Evolutionary conservation across 2,888 invertebrate species (phyloP), one percentile per base, ranked within the genome.

Genomic region (Sminthurinus aureus): DNA sequence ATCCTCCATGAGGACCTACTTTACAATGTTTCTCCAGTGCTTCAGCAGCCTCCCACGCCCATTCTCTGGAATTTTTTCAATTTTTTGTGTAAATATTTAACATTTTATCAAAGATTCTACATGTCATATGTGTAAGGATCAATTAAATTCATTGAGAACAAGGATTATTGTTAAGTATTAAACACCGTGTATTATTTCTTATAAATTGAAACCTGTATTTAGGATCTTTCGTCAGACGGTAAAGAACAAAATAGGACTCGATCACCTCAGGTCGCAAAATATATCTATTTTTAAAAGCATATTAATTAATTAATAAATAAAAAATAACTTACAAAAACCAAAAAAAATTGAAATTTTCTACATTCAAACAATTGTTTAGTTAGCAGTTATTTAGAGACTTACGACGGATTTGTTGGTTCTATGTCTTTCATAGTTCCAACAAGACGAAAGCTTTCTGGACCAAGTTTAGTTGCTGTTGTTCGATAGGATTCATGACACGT

Each of bases 201-300:
- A 38, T 6, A 38, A 38, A 38, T 38, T 38, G 38, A 38, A 38
- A 38, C 38, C 38, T 15, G 69, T 88, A 99, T 91, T 96, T 98
- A 89, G 95, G 95, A 90, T 99, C 96, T 90, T 98, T 97, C 86
- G 99, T 99, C 86, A 98, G 92, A 86, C 99, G 93, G 96, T 98
- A 99, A 93, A 99, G 92, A 89, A 98, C 94, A 92, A 99, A 99
- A 92, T 98, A 98, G 88, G 96, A 96, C 92, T 99, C 99, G 81
- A 93, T 94, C 8, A 98, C 98, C 93, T 99, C 99, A 0, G 99
- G 99, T 86, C 99, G 92, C 81, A 99, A 93, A 85, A 99, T 96
- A 91, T 98, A 38, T 38, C 38, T 38, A 6, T 38, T 38, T 38
- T 1, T 38, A 38, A 4, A 38, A 38, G 38, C 38, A 38, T 38